Evolutionary conservation across 2,797 vertebrate species (phyloP).

Genomic region (Scolopax rusticola): DNA sequence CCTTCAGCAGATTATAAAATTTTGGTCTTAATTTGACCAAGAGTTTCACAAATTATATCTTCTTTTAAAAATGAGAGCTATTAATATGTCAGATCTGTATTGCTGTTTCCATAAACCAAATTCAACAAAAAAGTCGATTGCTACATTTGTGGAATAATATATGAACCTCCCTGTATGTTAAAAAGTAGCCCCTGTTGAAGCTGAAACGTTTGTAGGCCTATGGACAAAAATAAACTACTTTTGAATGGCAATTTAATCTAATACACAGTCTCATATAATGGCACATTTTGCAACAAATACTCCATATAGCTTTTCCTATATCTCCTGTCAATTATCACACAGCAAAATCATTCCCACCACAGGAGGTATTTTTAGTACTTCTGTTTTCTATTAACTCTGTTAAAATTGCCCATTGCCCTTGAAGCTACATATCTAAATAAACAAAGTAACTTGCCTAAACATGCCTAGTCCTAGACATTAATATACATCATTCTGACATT

Average conservation of each 20-base stretch:
- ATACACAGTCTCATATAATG: not conserved
- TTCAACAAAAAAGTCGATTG: not conserved
- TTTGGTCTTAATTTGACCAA: not conserved
- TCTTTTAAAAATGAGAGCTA: not conserved
- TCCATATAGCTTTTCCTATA: not conserved
- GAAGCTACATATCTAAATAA: not conserved
- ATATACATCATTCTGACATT: not conserved
- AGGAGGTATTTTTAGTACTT: not conserved
- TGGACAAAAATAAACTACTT: not conserved
- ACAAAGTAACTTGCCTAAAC: not conserved
- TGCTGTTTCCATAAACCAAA: not conserved
- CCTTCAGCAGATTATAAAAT: not conserved
- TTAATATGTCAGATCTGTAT: not conserved
- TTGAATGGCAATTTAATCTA: not conserved
- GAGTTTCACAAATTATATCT: not conserved
- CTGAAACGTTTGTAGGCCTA: not conserved
- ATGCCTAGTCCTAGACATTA: not conserved
- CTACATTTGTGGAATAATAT: not conserved
- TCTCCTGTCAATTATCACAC: not conserved
- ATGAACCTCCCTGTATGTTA: not conserved
- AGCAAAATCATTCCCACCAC: not conserved
- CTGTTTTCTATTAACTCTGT: not conserved
- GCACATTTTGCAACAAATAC: not conserved
- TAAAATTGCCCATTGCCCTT: not conserved
- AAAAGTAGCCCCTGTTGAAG: not conserved